Evolutionary conservation across 1,140 invertebrate species (phyloP).

Genomic region (Brachionus plicatilis): DNA sequence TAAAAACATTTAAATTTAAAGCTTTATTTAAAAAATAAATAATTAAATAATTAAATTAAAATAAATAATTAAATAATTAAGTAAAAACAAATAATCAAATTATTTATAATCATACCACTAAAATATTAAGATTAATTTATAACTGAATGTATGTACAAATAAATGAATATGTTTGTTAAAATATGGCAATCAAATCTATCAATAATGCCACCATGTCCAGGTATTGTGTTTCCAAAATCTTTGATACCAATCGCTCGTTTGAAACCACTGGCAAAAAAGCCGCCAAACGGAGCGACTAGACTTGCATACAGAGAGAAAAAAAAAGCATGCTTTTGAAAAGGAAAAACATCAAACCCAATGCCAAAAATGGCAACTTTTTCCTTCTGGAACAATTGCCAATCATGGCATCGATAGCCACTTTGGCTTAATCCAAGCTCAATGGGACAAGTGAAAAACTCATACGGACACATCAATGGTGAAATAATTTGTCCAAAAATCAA

Average conservation of each 20-base stretch:
- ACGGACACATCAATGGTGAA: slow-evolving; percentile 79
- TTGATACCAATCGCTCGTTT: slow-evolving; percentile 98
- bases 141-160: slow-evolving; percentile 82
- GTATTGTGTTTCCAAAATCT: slow-evolving; percentile 83
- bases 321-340: slow-evolving; percentile 89
- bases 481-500: slow-evolving; percentile 66
- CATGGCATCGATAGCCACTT: background rate
- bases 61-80: background rate
- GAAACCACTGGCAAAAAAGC: slow-evolving; percentile 98
- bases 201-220: slow-evolving; percentile 96
- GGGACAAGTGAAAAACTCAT: slow-evolving; percentile 90
- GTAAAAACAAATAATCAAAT: too few species aligned
- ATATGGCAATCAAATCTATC: slow-evolving; percentile 98
- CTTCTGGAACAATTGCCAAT: background rate
- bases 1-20: background rate
- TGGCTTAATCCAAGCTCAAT: slow-evolving; percentile 71
- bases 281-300: slow-evolving; percentile 96
- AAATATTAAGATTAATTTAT: background rate
- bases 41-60: background rate
- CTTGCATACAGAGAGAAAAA: slow-evolving; percentile 84
- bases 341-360: slow-evolving; percentile 57
- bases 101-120: background rate
- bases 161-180: slow-evolving; percentile 96
- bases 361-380: background rate
- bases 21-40: background rate